These are phyloP conservation scores for Phalacrocorax pelagicus DNA, from an alignment of 2,113 vertebrate species.

Conservation along the genomic window DNA sequence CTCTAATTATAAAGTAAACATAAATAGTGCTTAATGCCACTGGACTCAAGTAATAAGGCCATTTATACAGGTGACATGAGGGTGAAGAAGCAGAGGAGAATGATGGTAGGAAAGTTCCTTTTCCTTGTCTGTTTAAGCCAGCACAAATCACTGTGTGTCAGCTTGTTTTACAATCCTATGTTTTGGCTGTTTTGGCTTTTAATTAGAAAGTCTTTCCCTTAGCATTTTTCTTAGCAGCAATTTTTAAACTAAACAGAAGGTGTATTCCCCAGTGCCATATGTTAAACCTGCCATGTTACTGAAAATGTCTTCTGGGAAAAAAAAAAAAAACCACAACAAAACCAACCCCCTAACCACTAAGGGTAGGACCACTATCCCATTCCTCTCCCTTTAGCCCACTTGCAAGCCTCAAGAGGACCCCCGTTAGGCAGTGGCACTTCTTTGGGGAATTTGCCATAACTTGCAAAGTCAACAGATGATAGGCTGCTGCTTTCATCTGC, in stretches of 20 bases:
- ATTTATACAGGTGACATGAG: not conserved
- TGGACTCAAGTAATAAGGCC: not conserved
- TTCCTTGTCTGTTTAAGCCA: not conserved
- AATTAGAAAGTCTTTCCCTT: constrained; percentile 44
- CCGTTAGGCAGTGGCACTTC: not conserved
- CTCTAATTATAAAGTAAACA: not conserved
- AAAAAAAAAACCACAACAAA: not conserved
- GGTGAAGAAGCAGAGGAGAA: not conserved
- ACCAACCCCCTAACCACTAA: not conserved
- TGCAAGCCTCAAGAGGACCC: not conserved
- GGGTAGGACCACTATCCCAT: not conserved
- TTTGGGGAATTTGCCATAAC: not conserved
- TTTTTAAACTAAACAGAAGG: constrained; percentile 51
- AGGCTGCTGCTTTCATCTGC: not conserved
- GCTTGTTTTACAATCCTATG: constrained; percentile 32
- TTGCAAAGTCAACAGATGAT: not conserved
- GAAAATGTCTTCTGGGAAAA: constrained; percentile 8
- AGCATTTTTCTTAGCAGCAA: constrained; percentile 39
- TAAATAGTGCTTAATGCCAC: not conserved
- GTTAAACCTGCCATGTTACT: constrained; percentile 8
- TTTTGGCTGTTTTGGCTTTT: constrained; percentile 10
- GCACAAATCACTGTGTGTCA: constrained; percentile 15
- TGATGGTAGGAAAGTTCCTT: not conserved
- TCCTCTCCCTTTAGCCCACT: not conserved
- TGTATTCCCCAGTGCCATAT: constrained; percentile 37